Conservation (phyloP, 2,797 vertebrate genomes). For the Lutjanus argentimaculatus region DNA sequence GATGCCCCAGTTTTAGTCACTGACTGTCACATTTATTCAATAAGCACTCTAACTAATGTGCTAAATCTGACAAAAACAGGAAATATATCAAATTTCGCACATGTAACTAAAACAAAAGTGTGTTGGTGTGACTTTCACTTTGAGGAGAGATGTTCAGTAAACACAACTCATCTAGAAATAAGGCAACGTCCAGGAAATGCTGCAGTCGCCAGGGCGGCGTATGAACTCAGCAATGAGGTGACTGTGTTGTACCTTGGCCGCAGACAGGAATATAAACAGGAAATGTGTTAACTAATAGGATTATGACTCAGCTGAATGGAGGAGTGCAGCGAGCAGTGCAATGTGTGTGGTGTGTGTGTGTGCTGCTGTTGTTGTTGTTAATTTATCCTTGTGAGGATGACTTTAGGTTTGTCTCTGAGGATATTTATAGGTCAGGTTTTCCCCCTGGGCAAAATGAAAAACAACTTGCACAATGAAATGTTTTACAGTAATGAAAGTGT, state of each 20-base stretch:
- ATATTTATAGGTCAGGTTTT: background rate
- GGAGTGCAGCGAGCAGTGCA: background rate
- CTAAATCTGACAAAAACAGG: background rate
- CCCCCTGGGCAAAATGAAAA: background rate
- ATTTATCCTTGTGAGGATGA: background rate
- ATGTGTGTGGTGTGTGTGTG: slow-evolving; percentile 1
- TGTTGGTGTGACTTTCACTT: too few relatives aligned
- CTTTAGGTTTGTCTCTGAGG: background rate
- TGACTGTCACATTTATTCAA: background rate
- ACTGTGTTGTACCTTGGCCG: background rate
- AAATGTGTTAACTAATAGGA: slow-evolving; percentile 56
- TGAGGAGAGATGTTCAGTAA: background rate
- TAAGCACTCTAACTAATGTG: background rate
- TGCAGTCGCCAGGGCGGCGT: background rate
- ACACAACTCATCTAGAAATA: background rate
- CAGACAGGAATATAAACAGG: slow-evolving; percentile 49
- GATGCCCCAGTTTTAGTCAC: background rate
- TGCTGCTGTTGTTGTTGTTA: background rate
- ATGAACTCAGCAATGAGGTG: slow-evolving; percentile 4
- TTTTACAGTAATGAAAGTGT: background rate
- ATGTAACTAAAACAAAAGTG: too few relatives aligned
- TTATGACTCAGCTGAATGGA: slow-evolving; percentile 35
- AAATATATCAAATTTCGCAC: background rate
- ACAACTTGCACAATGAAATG: background rate
- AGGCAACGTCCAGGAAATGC: slow-evolving; percentile 1